A percentile compares a stretch with the other conserved stretches of the same genome.
Conservation (phyloP, 2,888 invertebrate species). For the Leucophenga maculata region DNA sequence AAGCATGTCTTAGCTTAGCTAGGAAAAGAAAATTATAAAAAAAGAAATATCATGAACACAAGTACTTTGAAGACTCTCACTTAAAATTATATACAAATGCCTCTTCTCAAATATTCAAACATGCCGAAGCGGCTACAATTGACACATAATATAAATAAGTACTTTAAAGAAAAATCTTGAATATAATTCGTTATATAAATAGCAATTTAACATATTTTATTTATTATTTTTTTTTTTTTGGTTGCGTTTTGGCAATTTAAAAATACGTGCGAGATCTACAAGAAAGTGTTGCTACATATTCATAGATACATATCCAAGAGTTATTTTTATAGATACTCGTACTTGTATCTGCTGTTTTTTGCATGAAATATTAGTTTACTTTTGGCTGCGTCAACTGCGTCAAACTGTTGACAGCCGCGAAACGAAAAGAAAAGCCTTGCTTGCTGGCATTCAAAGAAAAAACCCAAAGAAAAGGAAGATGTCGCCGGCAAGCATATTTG, state of each 20-base stretch:
- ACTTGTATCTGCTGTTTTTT: constrained; percentile 15
- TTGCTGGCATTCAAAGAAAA: neutral
- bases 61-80: no score
- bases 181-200: constrained; percentile 10
- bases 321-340: no score
- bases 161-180: no score
- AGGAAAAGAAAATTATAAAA: no score
- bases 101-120: no score
- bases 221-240: constrained; percentile 3
- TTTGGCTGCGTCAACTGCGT: constrained; percentile 43
- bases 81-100: no score
- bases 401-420: constrained; percentile 33
- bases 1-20: no score
- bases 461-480: constrained; percentile 5
- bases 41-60: no score
- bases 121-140: no score
- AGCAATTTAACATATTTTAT: constrained; percentile 24
- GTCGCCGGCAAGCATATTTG: constrained; percentile 50
- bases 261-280: constrained; percentile 7
- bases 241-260: neutral
- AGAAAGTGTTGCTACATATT: neutral
- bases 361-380: constrained; percentile 65
- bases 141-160: no score
- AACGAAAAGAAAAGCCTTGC: constrained; percentile 11
- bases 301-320: no score